Percentiles rank a stretch among this genome's conserved stretches.
Conservation (phyloP, 2,113 vertebrate genomes). For the Cyanistes caeruleus region DNA sequence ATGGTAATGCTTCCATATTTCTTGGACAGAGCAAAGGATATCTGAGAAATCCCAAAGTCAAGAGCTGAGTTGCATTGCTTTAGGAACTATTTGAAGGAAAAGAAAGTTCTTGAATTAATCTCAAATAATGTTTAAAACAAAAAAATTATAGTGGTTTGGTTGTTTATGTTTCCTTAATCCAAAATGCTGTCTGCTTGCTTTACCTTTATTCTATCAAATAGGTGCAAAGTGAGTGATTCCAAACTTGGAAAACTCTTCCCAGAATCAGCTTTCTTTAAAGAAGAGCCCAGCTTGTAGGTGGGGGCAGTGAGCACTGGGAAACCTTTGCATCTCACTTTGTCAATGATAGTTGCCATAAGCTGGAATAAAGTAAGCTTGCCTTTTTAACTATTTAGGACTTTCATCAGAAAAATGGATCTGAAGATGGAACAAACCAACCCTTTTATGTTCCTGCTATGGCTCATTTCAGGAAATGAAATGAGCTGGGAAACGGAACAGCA, state of each 20-base stretch:
- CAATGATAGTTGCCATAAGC: not conserved
- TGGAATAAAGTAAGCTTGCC: not conserved
- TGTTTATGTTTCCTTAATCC: not conserved
- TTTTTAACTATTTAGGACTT: not conserved
- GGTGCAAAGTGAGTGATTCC: not conserved
- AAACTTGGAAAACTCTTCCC: not conserved
- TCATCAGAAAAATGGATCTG: not conserved
- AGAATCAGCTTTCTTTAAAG: not conserved
- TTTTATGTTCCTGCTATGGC: fast-evolving
- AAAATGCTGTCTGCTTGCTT: not conserved
- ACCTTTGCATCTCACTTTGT: not conserved
- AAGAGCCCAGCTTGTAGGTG: not conserved
- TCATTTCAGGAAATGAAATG: not conserved
- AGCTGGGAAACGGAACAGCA: not conserved
- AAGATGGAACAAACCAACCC: not conserved
- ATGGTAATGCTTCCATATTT: not conserved
- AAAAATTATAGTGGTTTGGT: not conserved
- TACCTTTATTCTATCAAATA: not conserved
- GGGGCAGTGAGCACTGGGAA: not conserved
- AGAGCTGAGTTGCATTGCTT: not conserved
- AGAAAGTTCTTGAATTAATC: not conserved
- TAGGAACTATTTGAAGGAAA: not conserved
- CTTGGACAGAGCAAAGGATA: not conserved
- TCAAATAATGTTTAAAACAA: not conserved
- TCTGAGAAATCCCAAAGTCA: not conserved